Conservation (phyloP, 2,888 invertebrate species). For the Andrena camellia region DNA sequence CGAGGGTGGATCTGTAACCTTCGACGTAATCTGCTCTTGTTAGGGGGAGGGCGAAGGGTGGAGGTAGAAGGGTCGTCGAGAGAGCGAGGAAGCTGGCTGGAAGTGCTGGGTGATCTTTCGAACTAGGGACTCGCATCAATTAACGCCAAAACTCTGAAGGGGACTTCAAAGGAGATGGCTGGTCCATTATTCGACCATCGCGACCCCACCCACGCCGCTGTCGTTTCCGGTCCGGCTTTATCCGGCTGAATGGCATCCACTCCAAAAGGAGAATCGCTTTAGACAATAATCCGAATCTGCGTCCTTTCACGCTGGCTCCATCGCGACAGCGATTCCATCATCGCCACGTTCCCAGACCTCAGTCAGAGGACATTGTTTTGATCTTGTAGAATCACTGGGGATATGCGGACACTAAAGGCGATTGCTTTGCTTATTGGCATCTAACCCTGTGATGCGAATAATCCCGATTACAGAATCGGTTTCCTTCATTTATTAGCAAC, state of each 20-base stretch:
- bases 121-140: constrained; percentile 80
- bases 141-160: constrained; percentile 79
- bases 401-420: no score
- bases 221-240: constrained; percentile 65
- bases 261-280: constrained; percentile 57
- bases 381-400: not conserved
- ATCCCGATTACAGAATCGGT: no score
- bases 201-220: constrained; percentile 45
- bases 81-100: constrained; percentile 58
- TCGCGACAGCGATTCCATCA: constrained; percentile 47
- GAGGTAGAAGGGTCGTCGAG: constrained; percentile 45
- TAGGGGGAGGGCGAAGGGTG: constrained; percentile 47
- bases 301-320: constrained; percentile 43
- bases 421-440: no score
- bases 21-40: constrained; percentile 76
- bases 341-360: constrained; percentile 12
- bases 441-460: no score
- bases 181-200: constrained; percentile 76
- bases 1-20: constrained; percentile 58
- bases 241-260: constrained; percentile 57
- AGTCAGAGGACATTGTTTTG: constrained; percentile 23
- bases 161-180: constrained; percentile 78
- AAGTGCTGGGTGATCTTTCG: constrained; percentile 72
- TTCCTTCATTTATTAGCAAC: no score
- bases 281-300: constrained; percentile 69